Percentiles rank a stretch among this genome's conserved stretches.
Evolutionary conservation across 37 sponge, comb jelly and placozoan genomes (phyloP).

Genomic region (Dysidea cf. avara): DNA sequence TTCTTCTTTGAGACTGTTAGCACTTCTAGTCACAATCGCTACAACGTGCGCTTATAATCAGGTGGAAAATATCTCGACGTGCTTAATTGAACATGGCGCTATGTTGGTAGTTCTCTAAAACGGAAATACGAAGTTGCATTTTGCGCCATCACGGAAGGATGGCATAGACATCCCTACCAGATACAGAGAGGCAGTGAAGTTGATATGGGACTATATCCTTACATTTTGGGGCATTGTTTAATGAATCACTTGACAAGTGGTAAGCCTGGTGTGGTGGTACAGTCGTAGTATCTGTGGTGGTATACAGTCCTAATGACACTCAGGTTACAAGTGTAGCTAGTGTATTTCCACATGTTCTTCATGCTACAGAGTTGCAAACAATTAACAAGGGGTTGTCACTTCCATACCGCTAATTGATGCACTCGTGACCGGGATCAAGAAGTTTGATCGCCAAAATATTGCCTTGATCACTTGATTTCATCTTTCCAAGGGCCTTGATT

Average conservation of each 20-base stretch:
- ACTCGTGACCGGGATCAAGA: too few relatives aligned
- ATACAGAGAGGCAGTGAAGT: constrained; percentile 69
- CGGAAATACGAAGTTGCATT: constrained; percentile 63
- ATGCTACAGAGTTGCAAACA: constrained; percentile 92
- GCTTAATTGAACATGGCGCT: too few relatives aligned
- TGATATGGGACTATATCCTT: constrained; percentile 68
- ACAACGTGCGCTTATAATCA: too few relatives aligned
- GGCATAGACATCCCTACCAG: constrained; percentile 69
- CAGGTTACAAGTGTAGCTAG: constrained; percentile 92
- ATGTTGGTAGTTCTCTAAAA: constrained; percentile 75
- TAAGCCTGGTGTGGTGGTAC: too few relatives aligned
- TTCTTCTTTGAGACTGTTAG: constrained; percentile 60
- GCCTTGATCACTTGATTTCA: too few relatives aligned
- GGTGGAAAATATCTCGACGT: too few relatives aligned
- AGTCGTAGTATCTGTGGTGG: too few relatives aligned
- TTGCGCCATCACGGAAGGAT: constrained; percentile 85
- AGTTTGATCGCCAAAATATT: too few relatives aligned
- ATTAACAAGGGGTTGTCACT: too few relatives aligned
- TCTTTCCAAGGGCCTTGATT: too few relatives aligned
- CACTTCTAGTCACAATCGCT: constrained; percentile 73
- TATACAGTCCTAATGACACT: constrained; percentile 80
- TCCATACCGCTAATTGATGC: too few relatives aligned
- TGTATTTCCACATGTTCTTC: constrained; percentile 95
- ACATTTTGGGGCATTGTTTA: not conserved
- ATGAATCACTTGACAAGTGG: not conserved